A percentile compares a stretch with the other conserved stretches of the same genome.
phyloP scores from a whole-genome alignment of 2,113 vertebrate species.

The Heterotilapia buettikoferi region DNA sequence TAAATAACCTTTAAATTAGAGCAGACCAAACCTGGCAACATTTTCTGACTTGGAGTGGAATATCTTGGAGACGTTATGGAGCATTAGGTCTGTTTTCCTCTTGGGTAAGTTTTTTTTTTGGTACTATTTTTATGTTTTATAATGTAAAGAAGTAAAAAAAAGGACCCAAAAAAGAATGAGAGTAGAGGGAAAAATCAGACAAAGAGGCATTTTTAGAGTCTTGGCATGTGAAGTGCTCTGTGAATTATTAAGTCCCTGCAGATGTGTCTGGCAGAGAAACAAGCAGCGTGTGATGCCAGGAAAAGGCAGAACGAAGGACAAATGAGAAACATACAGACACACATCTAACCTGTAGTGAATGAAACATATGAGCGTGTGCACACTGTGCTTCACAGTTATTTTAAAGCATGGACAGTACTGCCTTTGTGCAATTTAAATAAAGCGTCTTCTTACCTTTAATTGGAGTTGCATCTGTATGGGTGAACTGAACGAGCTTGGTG shows the following conservation, averaged over 20 bases:
- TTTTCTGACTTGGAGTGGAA: neutral
- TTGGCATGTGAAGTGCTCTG: neutral
- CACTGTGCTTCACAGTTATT: neutral
- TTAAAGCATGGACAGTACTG: neutral
- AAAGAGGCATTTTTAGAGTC: neutral
- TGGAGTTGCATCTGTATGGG: neutral
- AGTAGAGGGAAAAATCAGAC: neutral
- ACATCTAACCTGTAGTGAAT: neutral
- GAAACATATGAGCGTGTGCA: neutral
- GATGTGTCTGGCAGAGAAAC: neutral
- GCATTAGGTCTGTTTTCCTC: neutral
- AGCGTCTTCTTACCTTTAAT: constrained; percentile 4
- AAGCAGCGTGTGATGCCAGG: neutral
- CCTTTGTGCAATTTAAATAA: neutral
- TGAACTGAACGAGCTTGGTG: neutral
- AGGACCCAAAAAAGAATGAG: neutral
- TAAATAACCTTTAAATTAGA: neutral
- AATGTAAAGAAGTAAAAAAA: neutral
- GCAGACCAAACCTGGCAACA: neutral
- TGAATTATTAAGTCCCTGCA: neutral
- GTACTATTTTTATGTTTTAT: neutral
- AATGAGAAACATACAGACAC: neutral
- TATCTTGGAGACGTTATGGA: neutral
- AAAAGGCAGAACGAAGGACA: neutral
- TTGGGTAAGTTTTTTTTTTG: neutral